phyloP scores from a whole-genome alignment of 2,888 invertebrate species.

The Leptopilina myrica region DNA sequence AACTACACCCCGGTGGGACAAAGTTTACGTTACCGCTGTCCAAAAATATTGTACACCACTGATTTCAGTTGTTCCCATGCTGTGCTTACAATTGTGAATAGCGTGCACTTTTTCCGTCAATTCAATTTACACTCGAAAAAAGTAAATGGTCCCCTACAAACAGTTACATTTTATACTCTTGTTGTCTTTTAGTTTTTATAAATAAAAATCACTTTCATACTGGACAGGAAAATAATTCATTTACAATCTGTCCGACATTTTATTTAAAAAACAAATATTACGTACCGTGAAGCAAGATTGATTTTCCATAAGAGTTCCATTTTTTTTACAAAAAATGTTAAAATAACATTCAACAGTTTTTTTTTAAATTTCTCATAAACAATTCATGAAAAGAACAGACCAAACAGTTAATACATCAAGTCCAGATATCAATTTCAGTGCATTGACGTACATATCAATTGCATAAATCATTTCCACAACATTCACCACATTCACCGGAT shows the following conservation, averaged over 20 bases:
- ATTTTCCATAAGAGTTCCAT: too few relatives aligned
- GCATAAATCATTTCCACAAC: constrained; percentile 8
- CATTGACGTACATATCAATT: constrained; percentile 1
- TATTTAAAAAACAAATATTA: too few relatives aligned
- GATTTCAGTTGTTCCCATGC: not conserved
- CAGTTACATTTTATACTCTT: too few relatives aligned
- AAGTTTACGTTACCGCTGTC: constrained; percentile 22
- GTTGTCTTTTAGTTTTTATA: too few relatives aligned
- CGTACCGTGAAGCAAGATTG: too few relatives aligned
- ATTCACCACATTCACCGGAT: constrained; percentile 12
- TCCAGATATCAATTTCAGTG: constrained; percentile 4
- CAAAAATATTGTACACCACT: constrained; percentile 27
- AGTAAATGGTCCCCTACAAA: not conserved
- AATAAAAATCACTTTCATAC: too few relatives aligned
- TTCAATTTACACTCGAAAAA: not conserved
- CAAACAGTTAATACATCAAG: not conserved
- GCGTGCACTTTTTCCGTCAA: not conserved
- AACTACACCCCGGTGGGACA: constrained; percentile 30
- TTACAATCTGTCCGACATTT: too few relatives aligned
- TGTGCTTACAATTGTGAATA: constrained; percentile 5
- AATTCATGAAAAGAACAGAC: not conserved
- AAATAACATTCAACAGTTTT: not conserved
- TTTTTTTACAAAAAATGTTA: too few relatives aligned
- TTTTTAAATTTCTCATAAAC: not conserved
- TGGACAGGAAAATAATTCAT: too few relatives aligned